Evolutionary conservation across 2,797 vertebrate genomes (phyloP), one percentile per base, ranked within the genome.

Genomic region (Karalla daura): DNA sequence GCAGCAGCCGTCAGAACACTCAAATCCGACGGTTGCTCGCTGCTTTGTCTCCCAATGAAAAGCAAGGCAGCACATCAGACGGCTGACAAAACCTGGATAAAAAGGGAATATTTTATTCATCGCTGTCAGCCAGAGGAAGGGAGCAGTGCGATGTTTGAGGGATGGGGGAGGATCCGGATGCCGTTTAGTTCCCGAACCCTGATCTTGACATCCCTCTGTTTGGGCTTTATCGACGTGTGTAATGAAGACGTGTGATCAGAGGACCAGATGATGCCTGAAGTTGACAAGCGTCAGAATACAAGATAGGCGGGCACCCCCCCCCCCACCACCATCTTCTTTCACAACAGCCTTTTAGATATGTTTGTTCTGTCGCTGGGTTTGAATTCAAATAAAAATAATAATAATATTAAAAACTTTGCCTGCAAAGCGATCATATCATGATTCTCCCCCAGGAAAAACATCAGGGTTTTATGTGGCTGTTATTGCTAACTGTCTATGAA

Each of bases 51-150:
- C 82, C 73, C 74, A 50, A 68, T 60, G 58, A 70, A 66, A 58
- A 52, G 75, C 50, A 62, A 73, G 72, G 64, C 58, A 39, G 51
- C 71, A 56, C 70, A 73, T 89, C 85, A 91, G 84, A 83, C 47
- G 2, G 17, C 59, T 86, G 86, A 86, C 83, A 89, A 83, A 80
- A 76, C 81, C 74, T 36, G 47, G 49, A 63, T 55, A 41, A 83
- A 87, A 85, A 80, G 58, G 55, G 77, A 82, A 84, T 84, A 71
- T 85, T 82, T 88, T 78, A 84, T 88, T 84, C 56, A 59, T 60
- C 20, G 52, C 76, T 85, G 75, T 85, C 78, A 82, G 39, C 3
- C 78, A 82, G 39, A 2, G 6, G 7, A 35, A 41, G 33, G 51
- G 36, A 64, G 43, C 56, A 52, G 46, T 27, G 64, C 71, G 72